Base-by-base conservation (phyloP, 2,113 vertebrate genomes). In the Lepidothrix coronata region DNA sequence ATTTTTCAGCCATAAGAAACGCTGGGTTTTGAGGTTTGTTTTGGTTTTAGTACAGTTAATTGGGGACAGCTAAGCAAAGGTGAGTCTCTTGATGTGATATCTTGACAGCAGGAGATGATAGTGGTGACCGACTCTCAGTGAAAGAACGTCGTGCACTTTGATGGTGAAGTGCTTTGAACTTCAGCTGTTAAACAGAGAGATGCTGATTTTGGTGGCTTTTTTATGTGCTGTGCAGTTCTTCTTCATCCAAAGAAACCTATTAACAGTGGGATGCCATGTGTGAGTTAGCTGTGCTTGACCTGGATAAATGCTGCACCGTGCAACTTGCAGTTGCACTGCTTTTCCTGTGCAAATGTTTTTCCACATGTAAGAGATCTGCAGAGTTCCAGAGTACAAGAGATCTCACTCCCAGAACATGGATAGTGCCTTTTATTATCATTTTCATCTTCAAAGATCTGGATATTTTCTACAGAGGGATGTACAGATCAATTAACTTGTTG, bases 1-100 rank as follows among this genome's bases (percentile, higher is more conserved):
- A 78, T 97, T 97, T 98, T 95, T 97, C 96, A 96, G 84, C 88
- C 71, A 65, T 72, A 91, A 97, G 96, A 97, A 96, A 96, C 76
- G 85, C 46, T 74, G 81, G 44, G 37, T 27, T 94, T 93, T 95
- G 72, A 95, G 95, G 88, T 96, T 95, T 97, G 83, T 91, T 97
- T 93, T 88, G 82, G 3, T 94, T 95, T 89, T 78, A 62, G 20
- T 58, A 4, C 67, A 77, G 90, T 93, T 93, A 95, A 96, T 92
- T 77, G n/a, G 41, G 68, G 91, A 87, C 81, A 94, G 68, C 79
- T 90, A 93, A 68, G 77, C 68, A 70, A 54, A 51, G 39, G 95
- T 86, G 88, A 96, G 67, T 44, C 31, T 84, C 85, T 89, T 89
- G 71, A 79, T 77, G 78, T 85, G 86, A 54, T 92, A 83, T 86